Evolutionary conservation across 1,140 invertebrate genomes (phyloP), one percentile per base, ranked within the genome.

Genomic region (Teleopsis dalmanni): DNA sequence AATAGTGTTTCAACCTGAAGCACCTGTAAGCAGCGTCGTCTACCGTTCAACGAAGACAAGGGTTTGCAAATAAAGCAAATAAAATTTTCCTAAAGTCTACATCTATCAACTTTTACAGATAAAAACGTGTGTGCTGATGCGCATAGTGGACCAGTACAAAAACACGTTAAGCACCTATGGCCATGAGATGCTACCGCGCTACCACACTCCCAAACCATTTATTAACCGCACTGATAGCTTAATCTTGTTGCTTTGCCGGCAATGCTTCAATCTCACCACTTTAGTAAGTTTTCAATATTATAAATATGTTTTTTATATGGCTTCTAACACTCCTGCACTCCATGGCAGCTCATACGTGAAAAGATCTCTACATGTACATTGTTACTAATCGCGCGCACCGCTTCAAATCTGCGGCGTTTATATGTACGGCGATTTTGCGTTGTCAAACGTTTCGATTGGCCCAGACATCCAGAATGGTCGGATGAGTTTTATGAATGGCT

Each of bases 321-420:
- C n/a, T n/a, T n/a, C n/a, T n/a, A 10, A 19, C 5, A 11, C n/a
- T 4, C 8, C 19, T 46, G 18, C 19, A 19, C 16, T 35, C 14
- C 29, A 23, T 36, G 23, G 21, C 56, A 86, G 84, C 73, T 87
- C 54, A 78, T 91, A 14, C 76, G 84, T 4, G 87, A 91, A 59
- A 75, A 84, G 60, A 79, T 92, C 42, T 91, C 88, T 2, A 89
- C 88, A 0, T 76, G 82, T 0, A 90, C 87, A 2, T 74, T 89
- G 11, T 65, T 92, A 22, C 71, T 91, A n/a, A 74, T 91, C 23
- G 84, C 81, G 0, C 73, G 76, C 29, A 79, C 77, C 2, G 80
- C 79, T 3, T 79, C 78, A 47, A 80, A 80, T 51, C 71, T 93
- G 19, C 71, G 74, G 26, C 74, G 74, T 27, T 72, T 91, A 1